Base-by-base conservation (phyloP, 2,888 invertebrate species). In the Matsumyia berberina region DNA sequence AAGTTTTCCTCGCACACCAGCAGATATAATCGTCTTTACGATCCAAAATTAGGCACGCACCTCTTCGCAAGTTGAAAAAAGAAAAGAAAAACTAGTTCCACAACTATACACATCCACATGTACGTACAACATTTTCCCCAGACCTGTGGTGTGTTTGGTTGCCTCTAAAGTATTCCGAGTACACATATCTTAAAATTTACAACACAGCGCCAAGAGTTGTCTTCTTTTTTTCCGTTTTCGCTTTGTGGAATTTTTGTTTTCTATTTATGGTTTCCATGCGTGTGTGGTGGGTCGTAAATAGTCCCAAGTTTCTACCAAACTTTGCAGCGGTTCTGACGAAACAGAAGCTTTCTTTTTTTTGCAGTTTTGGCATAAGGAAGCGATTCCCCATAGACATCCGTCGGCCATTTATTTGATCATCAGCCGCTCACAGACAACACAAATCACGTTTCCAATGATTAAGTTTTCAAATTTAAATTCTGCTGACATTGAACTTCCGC, bases 401-500 rank as follows among this genome's bases (percentile, higher is more conserved):
- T 29, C 49, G 5, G 4, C 24, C 3, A n/a, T 11, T 17, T 12
- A 12, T n/a, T n/a, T n/a, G n/a, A n/a, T 24, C 37, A 15, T 53
- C 46, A 49, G n/a, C 49, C 49, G 29, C 9, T n/a, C 24, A 49
- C 15, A 19, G 1, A 17, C 44, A 17, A n/a, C 29, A 33, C 15
- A 33, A 15, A 7, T 33, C 31, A 53, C 31, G 33, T 12, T 33
- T n/a, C 7, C 11, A 19, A 2, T 44, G 42, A 17, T 44, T 5
- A 44, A 44, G 7, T 3, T 51, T 51, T 39, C 39, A 58, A 44
- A 49, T 72, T 37, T 51, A 24, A 46, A 62, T 60, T n/a, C 42
- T 24, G 15, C 62, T 83, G 83, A 83, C 83, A 83, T 79, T 83
- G 83, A 83, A 83, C 79, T 79, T 79, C 69, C 57, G 12, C 2